Evolutionary conservation across 2,888 invertebrate species (phyloP), one percentile per base, ranked within the genome.

Genomic region (Chrysodeixis includens): DNA sequence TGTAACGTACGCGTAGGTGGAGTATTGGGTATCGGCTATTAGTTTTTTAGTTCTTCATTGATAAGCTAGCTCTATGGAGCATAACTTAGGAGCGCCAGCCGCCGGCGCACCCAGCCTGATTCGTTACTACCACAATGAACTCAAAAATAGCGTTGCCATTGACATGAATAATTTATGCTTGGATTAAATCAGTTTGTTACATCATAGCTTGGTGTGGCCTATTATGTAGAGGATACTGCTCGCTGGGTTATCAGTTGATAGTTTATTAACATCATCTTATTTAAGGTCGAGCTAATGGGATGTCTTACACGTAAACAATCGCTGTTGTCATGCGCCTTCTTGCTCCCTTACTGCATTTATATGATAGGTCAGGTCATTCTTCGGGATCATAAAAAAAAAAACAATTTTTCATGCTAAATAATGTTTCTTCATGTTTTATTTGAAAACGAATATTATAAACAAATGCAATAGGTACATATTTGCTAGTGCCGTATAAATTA

Each of bases 81-180:
- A 76, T 78, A 72, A 76, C 73, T 30, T 49, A 72, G 83, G 83
- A 69, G 84, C 66, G 83, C 58, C 81, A 16, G 70, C 26, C 79
- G 66, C 74, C 16, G 70, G 30, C 79, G 66, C 74, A 18, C 76
- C 83, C 71, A 65, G 55, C 51, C 58, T 59, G 66, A 66, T 60
- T 74, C 58, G 51, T 44, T 56, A 68, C 67, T 66, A 35, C 56
- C 53, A 76, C 77, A 77, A 81, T 83, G 69, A 66, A 66, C 32
- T 77, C 69, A 74, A 82, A 81, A 78, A 74, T 79, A 82, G 60
- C 67, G 54, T 69, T 67, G 69, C 66, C 67, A 82, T 76, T 79
- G 80, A 69, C 67, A 79, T 80, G 65, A 63, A 82, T 82, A 69
- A 82, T 82, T 73, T 77, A 82, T 72, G 61, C 58, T 62, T 44